Percentiles rank a stretch among this genome's conserved stretches.
phyloP scores from a whole-genome alignment of 2,888 invertebrate species.

The Agrilus cyanescens region DNA sequence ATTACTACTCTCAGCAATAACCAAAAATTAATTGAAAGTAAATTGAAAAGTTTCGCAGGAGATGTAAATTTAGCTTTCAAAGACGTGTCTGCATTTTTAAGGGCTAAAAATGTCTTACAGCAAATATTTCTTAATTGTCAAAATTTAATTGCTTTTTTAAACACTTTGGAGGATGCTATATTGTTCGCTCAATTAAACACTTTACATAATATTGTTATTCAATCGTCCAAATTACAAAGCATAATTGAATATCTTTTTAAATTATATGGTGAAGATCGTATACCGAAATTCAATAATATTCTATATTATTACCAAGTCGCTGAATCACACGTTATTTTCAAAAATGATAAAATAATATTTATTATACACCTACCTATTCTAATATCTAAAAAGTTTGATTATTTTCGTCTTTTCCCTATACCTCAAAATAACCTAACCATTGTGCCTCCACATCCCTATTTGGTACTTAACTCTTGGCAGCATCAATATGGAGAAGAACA shows the following conservation, averaged over 20 bases:
- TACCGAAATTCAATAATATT: slow-evolving; percentile 10
- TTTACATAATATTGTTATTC: slow-evolving; percentile 11
- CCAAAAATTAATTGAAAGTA: slow-evolving; percentile 9
- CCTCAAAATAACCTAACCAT: slow-evolving; percentile 9
- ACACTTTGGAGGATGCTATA: slow-evolving; percentile 15
- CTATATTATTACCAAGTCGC: slow-evolving; percentile 11
- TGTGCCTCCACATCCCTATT: slow-evolving; percentile 9
- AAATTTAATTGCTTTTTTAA: slow-evolving; percentile 13
- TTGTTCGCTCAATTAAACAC: slow-evolving; percentile 15
- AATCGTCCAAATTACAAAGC: slow-evolving; percentile 5
- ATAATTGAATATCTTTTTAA: slow-evolving; percentile 8
- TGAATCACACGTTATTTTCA: slow-evolving; percentile 8
- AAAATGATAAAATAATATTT: slow-evolving; percentile 11
- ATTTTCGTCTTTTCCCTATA: slow-evolving; percentile 11
- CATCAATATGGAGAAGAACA: slow-evolving; percentile 9
- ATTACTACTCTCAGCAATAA: slow-evolving; percentile 6
- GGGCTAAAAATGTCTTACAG: slow-evolving; percentile 8
- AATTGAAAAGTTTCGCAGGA: slow-evolving; percentile 5
- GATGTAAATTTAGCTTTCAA: slow-evolving; percentile 5
- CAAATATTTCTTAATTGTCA: slow-evolving; percentile 14
- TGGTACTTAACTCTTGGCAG: slow-evolving; percentile 6
- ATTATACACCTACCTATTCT: slow-evolving; percentile 11
- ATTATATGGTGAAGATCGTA: slow-evolving; percentile 8
- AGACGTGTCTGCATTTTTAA: slow-evolving; percentile 5
- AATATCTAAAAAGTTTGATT: slow-evolving; percentile 8